phyloP scores from a whole-genome alignment of 2,113 vertebrate species.

The Sinocyclocheilus rhinocerous region DNA sequence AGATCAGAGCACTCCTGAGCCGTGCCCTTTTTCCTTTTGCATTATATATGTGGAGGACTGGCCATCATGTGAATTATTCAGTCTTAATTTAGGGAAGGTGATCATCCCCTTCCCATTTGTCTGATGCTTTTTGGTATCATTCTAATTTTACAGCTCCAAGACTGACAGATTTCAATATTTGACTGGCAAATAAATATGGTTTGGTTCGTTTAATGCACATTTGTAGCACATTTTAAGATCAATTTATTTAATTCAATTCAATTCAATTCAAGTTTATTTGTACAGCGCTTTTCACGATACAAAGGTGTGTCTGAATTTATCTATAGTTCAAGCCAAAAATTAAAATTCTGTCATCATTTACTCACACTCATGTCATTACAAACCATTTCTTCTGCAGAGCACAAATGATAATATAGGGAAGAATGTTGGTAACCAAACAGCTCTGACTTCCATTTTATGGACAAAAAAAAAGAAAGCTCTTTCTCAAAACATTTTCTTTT shows the following conservation, averaged over 20 bases:
- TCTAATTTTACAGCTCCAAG: not conserved
- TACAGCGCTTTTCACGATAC: no score
- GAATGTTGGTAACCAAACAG: no score
- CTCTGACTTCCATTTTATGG: no score
- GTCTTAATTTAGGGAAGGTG: constrained; percentile 48
- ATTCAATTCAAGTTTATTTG: no score
- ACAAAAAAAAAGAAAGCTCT: no score
- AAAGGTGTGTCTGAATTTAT: no score
- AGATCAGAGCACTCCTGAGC: not conserved
- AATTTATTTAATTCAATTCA: no score
- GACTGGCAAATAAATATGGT: not conserved
- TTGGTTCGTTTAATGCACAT: not conserved
- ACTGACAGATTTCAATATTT: not conserved
- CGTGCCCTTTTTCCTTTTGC: not conserved
- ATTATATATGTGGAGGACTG: constrained; percentile 23
- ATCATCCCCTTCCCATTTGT: not conserved
- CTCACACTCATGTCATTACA: no score
- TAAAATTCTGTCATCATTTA: not conserved
- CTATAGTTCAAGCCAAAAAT: no score
- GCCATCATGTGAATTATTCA: constrained; percentile 66
- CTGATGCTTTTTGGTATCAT: not conserved
- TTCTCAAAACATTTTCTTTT: no score
- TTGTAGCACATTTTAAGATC: not conserved
- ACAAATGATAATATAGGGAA: no score
- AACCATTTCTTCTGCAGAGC: no score